Percentiles rank a stretch among this genome's conserved stretches.
Conservation (phyloP, 2,888 invertebrate genomes). For the Cryptocephalus moraei region DNA sequence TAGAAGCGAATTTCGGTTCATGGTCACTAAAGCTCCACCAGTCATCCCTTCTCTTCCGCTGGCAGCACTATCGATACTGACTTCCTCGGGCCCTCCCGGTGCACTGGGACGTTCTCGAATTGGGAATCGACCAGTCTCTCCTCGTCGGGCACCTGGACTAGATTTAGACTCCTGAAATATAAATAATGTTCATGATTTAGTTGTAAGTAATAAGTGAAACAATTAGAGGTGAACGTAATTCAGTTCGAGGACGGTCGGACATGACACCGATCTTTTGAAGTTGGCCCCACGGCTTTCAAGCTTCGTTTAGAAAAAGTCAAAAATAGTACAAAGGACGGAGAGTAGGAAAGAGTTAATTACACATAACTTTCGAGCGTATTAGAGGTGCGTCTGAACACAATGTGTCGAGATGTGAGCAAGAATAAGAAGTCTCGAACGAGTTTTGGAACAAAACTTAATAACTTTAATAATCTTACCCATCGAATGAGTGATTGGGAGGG, state of each 20-base stretch:
- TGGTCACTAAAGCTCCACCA: slow-evolving; percentile 16
- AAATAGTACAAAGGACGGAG: neutral
- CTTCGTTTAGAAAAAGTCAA: neutral
- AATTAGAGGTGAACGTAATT: neutral
- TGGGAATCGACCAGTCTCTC: slow-evolving; percentile 31
- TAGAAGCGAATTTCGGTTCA: slow-evolving; percentile 2
- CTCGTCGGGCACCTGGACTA: slow-evolving; percentile 35
- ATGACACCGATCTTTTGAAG: no score
- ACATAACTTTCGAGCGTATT: no score
- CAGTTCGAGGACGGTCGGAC: no score
- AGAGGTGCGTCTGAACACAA: no score
- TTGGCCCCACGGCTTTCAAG: no score
- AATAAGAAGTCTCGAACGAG: no score
- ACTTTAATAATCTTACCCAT: no score
- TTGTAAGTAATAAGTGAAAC: no score
- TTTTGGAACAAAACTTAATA: no score
- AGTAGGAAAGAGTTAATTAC: neutral
- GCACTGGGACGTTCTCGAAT: slow-evolving; percentile 27
- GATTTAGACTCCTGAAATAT: slow-evolving; percentile 30
- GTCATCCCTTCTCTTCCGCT: slow-evolving; percentile 45
- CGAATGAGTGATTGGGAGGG: slow-evolving; percentile 39
- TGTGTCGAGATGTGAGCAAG: no score
- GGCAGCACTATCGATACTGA: slow-evolving; percentile 52
- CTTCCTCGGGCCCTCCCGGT: slow-evolving; percentile 35
- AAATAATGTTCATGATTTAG: neutral